Percentiles rank a stretch among this genome's conserved stretches.
Conservation (phyloP, 2,888 invertebrate species). For the Chorisops tibialis region DNA sequence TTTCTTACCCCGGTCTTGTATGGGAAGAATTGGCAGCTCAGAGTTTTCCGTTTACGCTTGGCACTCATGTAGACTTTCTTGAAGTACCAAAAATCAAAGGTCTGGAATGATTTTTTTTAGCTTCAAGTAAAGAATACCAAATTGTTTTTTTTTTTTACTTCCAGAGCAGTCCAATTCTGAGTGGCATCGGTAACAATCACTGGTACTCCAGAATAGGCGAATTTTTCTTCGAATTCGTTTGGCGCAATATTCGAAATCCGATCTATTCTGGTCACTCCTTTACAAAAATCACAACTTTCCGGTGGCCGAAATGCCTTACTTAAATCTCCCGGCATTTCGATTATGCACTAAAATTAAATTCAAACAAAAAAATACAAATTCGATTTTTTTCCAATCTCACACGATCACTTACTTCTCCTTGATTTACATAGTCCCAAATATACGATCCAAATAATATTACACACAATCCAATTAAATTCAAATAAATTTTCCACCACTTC, state of each 20-base stretch:
- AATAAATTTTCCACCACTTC: slow-evolving; percentile 8
- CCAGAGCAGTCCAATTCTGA: slow-evolving; percentile 73
- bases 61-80: slow-evolving; percentile 67
- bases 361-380: background rate
- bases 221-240: slow-evolving; percentile 67
- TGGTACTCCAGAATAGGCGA: slow-evolving; percentile 74
- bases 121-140: background rate
- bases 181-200: slow-evolving; percentile 84
- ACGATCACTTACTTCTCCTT: slow-evolving; percentile 11
- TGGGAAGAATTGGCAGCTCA: slow-evolving; percentile 89
- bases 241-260: slow-evolving; percentile 66
- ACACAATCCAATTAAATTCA: background rate
- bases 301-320: slow-evolving; percentile 68
- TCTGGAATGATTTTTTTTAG: slow-evolving; percentile 43
- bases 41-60: slow-evolving; percentile 55
- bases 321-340: slow-evolving; percentile 34
- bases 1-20: slow-evolving; percentile 83
- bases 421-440: slow-evolving; percentile 12
- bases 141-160: slow-evolving; percentile 44
- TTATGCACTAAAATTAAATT: slow-evolving; percentile 30
- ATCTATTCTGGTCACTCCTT: slow-evolving; percentile 60
- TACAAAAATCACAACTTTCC: slow-evolving; percentile 76
- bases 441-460: background rate
- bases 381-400: background rate
- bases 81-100: slow-evolving; percentile 81